Evolutionary conservation across 2,113 vertebrate species (phyloP), one percentile per base, ranked within the genome.

Genomic region (Thermophis baileyi): DNA sequence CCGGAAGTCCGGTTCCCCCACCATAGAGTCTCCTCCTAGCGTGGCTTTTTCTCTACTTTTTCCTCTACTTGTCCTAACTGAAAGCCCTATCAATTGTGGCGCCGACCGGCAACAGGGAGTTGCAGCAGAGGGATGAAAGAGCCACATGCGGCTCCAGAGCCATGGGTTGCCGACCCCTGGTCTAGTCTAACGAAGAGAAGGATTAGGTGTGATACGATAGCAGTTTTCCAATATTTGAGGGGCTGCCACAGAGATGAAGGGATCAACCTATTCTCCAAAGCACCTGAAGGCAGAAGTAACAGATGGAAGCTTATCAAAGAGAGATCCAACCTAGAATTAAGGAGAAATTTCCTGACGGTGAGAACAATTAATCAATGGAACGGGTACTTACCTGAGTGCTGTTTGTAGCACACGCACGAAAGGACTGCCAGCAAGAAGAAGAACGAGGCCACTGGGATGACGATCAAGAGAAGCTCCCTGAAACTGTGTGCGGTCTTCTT

Each of bases 381-480:
- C 20, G 7, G 49, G 22, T 46, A n/a, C 93, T 51, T 94, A 97
- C 96, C 96, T 93, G 96, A 94, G 88, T 63, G 94, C 86, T 24
- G 87, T 25, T 89, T 69, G 22, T 69, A 91, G 81, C 95, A 91
- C 92, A 96, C 92, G 14, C 63, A 47, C 7, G 63, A 94, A 35
- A 96, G 40, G 89, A 94, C 16, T 25, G 74, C 93, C 20, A 30
- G 81, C 47, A 95, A 57, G 47, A 94, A 1, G 63, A 96, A 74
- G 57, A 97, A 49, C 40, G 96, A 85, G 0, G 51, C 91, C 51
- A 96, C 2, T 0, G 96, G 95, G n/a, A 96, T 1, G 1, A 53
- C 69, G 24, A 96, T 93, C 88, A 97, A 91, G 16, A 97, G 92
- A 22, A 95, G 20, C 0, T 96, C 94, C 55, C 95, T 96, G 88